Evolutionary conservation across 2,113 vertebrate species (phyloP), one percentile per base, ranked within the genome.

Genomic region (Malurus cyaneus): DNA sequence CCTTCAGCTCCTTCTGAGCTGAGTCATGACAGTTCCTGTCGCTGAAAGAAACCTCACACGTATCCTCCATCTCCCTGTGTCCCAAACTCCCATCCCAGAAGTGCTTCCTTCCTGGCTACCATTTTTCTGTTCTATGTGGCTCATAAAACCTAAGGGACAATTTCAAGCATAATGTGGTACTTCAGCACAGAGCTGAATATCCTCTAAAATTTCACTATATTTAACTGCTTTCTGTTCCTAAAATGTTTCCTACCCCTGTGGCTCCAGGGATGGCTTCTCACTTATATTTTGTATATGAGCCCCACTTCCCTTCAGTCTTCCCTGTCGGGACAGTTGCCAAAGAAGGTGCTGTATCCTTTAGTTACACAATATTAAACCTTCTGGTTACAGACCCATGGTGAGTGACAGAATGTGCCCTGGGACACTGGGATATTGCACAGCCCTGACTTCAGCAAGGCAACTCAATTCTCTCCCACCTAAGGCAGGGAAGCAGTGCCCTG

Each of bases 291-390:
- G 12, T 5, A 34, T 12, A 25, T 2, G 8, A 79, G 20, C 13
- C 8, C 60, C 57, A 34, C 15, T 13, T 78, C n/a, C 20, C 25
- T 65, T 82, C 72, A 39, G 28, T 23, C 34, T 67, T 64, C 26
- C 18, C 3, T 0, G 21, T 12, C 7, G 11, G 0, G 24, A 4
- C 6, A 64, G 31, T 0, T 53, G 71, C 28, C 12, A 36, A 53
- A 81, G 42, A 61, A 86, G 34, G 6, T 17, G 19, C 56, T 46
- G 9, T 11, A 31, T 18, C 11, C 25, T 86, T 73, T 24, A 49
- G 47, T n/a, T 64, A 31, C 19, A 28, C 31, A 41, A 5, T 18
- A 79, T 69, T 57, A 87, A 92, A 89, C 9, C 21, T 90, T 52
- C 46, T 71, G 25, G 19, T 60, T 42, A 32, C 25, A 62, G 52